These are phyloP conservation scores for Malurus elegans DNA, from an alignment of 2,113 vertebrate genomes.

Conservation along the genomic window DNA sequence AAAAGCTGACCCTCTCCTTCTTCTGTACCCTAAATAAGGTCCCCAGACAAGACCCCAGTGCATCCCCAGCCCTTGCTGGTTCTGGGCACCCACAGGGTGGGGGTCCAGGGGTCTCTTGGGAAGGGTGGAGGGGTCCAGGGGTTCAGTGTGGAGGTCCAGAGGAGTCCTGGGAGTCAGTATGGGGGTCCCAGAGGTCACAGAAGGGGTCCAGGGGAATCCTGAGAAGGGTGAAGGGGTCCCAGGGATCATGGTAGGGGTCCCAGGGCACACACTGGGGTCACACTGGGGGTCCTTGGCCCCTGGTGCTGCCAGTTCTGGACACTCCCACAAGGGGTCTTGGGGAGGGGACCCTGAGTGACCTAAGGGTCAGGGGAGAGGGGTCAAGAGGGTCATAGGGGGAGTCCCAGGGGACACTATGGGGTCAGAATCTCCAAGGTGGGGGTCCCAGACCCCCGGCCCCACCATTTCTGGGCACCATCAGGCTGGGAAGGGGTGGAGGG, in stretches of 20 bases:
- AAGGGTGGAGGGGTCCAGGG: background rate
- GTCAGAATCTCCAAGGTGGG: background rate
- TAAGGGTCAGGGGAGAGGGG: background rate
- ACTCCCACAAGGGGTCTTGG: background rate
- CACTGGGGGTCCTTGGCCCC: background rate
- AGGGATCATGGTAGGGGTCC: background rate
- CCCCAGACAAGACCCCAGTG: no score
- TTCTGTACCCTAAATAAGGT: background rate
- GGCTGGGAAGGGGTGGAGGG: background rate
- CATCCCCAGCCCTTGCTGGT: background rate
- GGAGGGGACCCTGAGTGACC: background rate
- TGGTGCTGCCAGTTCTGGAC: background rate
- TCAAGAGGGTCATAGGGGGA: background rate
- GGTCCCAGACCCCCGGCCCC: accelerated
- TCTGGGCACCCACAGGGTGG: background rate
- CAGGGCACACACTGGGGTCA: background rate
- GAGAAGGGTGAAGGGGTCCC: background rate
- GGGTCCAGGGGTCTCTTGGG: background rate
- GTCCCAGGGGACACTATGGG: background rate
- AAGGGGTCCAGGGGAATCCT: background rate
- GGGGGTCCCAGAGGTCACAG: background rate
- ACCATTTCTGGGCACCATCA: accelerated
- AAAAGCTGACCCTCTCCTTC: background rate
- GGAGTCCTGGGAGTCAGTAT: background rate
- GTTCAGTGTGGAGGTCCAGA: background rate